These are phyloP conservation scores for Acestrorhynchus altus DNA, from an alignment of 2,797 vertebrate genomes.

Conservation along the genomic window DNA sequence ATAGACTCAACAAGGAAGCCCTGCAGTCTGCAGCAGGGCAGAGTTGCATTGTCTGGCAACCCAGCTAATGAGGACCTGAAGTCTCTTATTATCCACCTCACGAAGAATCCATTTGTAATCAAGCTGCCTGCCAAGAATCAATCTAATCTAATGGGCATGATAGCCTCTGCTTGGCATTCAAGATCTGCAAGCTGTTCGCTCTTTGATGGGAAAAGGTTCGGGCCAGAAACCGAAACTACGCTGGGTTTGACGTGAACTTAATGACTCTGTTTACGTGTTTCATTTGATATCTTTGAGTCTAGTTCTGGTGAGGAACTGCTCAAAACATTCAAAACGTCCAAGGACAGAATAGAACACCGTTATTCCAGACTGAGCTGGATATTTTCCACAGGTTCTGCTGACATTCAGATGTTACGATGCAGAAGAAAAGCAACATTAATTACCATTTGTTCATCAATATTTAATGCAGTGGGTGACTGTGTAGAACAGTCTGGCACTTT, in stretches of 20 bases:
- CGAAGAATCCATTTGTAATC: slow-evolving; percentile 26
- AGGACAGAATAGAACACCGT: slow-evolving; percentile 11
- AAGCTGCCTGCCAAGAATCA: slow-evolving; percentile 32
- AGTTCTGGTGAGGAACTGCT: background rate
- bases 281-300: background rate
- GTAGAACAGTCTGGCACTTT: slow-evolving; percentile 26
- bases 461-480: slow-evolving; percentile 37
- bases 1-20: slow-evolving; percentile 26
- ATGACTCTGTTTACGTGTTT: background rate
- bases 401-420: slow-evolving; percentile 5
- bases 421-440: slow-evolving; percentile 9
- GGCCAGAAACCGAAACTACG: background rate
- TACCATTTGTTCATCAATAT: slow-evolving; percentile 18
- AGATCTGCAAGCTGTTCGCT: background rate
- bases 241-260: background rate
- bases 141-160: slow-evolving; percentile 29
- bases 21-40: slow-evolving; percentile 24
- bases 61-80: slow-evolving; percentile 38
- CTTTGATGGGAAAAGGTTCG: background rate
- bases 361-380: background rate
- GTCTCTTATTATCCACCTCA: slow-evolving; percentile 45
- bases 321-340: background rate
- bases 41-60: slow-evolving; percentile 35
- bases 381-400: slow-evolving; percentile 26
- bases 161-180: slow-evolving; percentile 12